Conservation (phyloP, 2,797 vertebrate species). For the Alfaro cultratus region DNA sequence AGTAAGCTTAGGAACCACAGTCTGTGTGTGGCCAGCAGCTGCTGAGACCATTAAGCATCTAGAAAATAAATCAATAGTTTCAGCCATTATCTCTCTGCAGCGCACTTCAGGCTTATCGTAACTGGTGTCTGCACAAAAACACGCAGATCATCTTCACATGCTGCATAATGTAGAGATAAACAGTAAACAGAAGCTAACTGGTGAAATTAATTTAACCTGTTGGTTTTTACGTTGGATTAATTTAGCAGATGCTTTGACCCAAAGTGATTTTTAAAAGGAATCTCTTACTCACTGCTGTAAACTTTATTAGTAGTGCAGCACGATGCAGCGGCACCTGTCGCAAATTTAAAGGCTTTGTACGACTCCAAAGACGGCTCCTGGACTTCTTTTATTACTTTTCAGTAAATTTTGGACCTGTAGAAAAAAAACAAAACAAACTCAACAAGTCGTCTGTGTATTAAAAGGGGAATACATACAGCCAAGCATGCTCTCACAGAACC, state of each 20-base stretch:
- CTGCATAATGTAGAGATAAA: slow-evolving; percentile 55
- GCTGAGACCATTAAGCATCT: slow-evolving; percentile 43
- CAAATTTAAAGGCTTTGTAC: background rate
- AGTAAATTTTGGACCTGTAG: background rate
- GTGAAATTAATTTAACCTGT: slow-evolving; percentile 39
- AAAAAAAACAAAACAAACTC: background rate
- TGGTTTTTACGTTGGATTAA: slow-evolving; percentile 11
- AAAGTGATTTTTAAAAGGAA: background rate
- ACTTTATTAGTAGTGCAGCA: background rate
- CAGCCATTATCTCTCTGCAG: slow-evolving; percentile 62
- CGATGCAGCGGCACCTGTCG: background rate
- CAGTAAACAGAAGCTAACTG: slow-evolving; percentile 2
- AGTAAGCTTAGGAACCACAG: slow-evolving; percentile 15
- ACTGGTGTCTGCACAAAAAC: slow-evolving; percentile 49
- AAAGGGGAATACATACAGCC: background rate
- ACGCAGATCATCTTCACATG: slow-evolving; percentile 50
- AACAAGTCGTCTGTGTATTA: background rate
- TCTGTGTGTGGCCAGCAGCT: slow-evolving; percentile 38
- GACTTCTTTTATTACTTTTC: background rate
- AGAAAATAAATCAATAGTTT: slow-evolving; percentile 66
- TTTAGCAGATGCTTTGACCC: background rate
- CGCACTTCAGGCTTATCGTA: slow-evolving; percentile 57
- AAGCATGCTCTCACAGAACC: background rate
- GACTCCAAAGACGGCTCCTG: background rate
- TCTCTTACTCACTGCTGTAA: background rate